These are phyloP conservation scores for Parnassius mnemosyne DNA, from an alignment of 2,888 invertebrate genomes.

Conservation along the genomic window DNA sequence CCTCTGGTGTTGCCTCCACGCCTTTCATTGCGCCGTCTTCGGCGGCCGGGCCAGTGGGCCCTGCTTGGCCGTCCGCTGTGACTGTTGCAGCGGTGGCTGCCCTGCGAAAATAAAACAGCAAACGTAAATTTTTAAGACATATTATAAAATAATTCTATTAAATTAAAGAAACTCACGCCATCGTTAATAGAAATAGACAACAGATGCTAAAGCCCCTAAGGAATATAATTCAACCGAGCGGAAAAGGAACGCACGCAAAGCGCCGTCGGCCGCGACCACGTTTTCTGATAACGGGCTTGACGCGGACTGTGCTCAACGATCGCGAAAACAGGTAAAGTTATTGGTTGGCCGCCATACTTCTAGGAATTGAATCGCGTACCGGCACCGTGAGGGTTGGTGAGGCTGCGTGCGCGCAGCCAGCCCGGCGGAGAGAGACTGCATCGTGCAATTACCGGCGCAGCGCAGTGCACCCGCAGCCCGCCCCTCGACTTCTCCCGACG, in stretches of 20 bases:
- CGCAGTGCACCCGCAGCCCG: conserved; percentile 68
- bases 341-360: conserved; percentile 48
- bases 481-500: conserved; percentile 73
- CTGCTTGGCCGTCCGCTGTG: conserved; percentile 63
- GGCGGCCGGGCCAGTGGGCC: conserved; percentile 61
- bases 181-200: conserved; percentile 39
- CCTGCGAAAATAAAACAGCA: conserved; percentile 63
- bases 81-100: conserved; percentile 59
- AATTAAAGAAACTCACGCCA: conserved; percentile 62
- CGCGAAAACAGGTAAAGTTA: conserved; percentile 42
- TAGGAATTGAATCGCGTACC: conserved; percentile 39
- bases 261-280: conserved; percentile 38
- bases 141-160: not conserved
- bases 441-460: conserved; percentile 60
- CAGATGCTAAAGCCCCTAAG: conserved; percentile 28
- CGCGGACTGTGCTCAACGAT: conserved; percentile 41
- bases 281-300: conserved; percentile 58
- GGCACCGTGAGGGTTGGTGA: conserved; percentile 39
- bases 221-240: conserved; percentile 33
- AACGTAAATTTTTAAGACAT: conserved; percentile 15
- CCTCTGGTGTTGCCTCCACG: conserved; percentile 74
- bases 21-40: conserved; percentile 73
- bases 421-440: conserved; percentile 73
- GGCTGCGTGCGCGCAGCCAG: conserved; percentile 76
- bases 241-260: conserved; percentile 59